Base-by-base conservation (phyloP, 2,888 invertebrate genomes). In the Ferrisia virgata region DNA sequence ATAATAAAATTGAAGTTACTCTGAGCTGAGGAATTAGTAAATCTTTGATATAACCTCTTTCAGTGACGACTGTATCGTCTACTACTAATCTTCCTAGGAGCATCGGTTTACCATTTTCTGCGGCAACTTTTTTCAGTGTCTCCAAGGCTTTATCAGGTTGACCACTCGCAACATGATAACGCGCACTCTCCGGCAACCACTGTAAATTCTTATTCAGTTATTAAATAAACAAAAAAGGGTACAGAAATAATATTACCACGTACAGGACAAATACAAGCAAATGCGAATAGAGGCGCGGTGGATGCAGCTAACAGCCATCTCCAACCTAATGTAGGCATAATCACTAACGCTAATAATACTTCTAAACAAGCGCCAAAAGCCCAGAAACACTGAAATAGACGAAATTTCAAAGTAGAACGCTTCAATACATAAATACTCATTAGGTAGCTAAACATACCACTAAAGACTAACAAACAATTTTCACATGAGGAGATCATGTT, bases 181-280 rank as follows among this genome's bases (percentile, higher is more conserved):
- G 91, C 0, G 96, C 96, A 85, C 97, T 97, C 89, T 98, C 97
- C 31, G 98, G 97, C 84, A 98, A 89, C 96, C 97, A 98, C 96
- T 96, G 89, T 1, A 76, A 76, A 76, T n/a, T 18, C 15, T 76
- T 4, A 33, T 79, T 79, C 9, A 40, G 40, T 78, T 36, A 6
- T 58, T 81, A 9, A 64, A 40, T 0, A 72, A 0, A n/a, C 33
- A 13, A 15, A 28, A 31, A 31, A 58, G 13, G 13, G 53, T 47
- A 78, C 0, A 3, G 4, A 47, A 53, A 84, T 43, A 9, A 9
- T 53, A 53, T 53, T 31, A 18, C 0, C 11, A 91, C 92, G 91
- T 90, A 95, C 94, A 86, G 95, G 94, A 86, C 94, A 94, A 87
- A 94, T 93, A 79, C 92, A 87, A 47, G 94, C 93, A 89, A 97